Evolutionary conservation across 2,113 vertebrate genomes (phyloP).

Genomic region (Myiagra hebetior): DNA sequence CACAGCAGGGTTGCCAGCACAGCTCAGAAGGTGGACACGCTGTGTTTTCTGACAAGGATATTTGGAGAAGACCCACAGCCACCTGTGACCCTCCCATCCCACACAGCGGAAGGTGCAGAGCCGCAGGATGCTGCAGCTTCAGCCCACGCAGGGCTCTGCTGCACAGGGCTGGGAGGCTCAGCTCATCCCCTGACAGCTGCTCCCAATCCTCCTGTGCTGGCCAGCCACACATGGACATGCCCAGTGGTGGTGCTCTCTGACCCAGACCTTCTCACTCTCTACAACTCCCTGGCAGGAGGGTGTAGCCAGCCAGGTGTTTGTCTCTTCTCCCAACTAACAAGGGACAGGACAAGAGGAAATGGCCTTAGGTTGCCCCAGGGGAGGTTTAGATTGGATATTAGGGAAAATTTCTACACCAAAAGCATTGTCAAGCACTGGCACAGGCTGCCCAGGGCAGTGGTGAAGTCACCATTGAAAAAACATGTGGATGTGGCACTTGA

Average conservation of each 20-base stretch:
- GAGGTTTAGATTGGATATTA: background rate
- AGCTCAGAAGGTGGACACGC: background rate
- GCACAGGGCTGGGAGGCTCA: background rate
- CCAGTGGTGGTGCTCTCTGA: background rate
- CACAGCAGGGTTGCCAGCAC: background rate
- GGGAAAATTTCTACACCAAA: background rate
- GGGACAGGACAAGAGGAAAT: background rate
- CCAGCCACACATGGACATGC: background rate
- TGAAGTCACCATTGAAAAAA: background rate
- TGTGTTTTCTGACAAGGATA: background rate
- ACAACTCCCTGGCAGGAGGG: background rate
- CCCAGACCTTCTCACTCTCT: background rate
- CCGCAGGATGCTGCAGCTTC: background rate
- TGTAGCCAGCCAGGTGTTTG: background rate
- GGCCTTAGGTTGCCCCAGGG: background rate
- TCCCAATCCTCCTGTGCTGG: background rate
- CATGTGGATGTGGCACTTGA: background rate
- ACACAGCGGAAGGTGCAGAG: background rate
- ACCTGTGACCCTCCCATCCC: background rate
- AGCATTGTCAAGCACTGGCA: background rate
- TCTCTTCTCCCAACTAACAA: background rate
- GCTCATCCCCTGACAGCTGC: fast-evolving
- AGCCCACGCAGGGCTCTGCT: background rate
- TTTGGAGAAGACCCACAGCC: background rate
- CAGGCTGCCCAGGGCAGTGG: background rate